These are phyloP conservation scores for Pseudotriccus pelzelni DNA, from an alignment of 2,797 vertebrate genomes.

Conservation along the genomic window DNA sequence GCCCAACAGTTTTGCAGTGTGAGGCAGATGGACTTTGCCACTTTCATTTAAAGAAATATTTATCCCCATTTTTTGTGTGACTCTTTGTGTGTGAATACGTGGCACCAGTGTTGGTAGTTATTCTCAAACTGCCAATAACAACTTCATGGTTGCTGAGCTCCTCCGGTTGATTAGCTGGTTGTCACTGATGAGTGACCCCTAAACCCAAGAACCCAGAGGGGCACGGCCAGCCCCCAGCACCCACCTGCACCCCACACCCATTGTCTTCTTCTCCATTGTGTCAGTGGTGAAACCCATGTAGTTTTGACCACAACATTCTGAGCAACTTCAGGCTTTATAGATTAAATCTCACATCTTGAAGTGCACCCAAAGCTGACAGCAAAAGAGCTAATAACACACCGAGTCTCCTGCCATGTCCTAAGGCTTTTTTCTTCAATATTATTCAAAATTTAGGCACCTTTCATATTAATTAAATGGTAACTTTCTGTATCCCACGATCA, in stretches of 20 bases:
- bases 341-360: background rate
- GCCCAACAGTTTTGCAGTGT: background rate
- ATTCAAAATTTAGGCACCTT: slow-evolving; percentile 64
- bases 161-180: background rate
- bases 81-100: background rate
- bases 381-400: slow-evolving; percentile 38
- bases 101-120: background rate
- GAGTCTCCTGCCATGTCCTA: slow-evolving; percentile 28
- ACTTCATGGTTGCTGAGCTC: background rate
- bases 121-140: background rate
- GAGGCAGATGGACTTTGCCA: background rate
- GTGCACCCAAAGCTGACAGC: slow-evolving; percentile 23
- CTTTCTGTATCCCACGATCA: slow-evolving; percentile 56
- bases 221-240: background rate
- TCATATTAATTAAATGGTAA: slow-evolving; percentile 69
- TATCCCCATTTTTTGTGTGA: background rate
- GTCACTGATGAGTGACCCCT: background rate
- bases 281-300: background rate
- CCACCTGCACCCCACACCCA: accelerated
- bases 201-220: background rate
- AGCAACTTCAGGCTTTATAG: background rate
- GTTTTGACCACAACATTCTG: background rate
- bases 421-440: slow-evolving; percentile 56
- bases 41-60: background rate
- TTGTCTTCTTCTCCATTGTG: accelerated